Base-by-base conservation (phyloP, 2,888 invertebrate genomes). In the Drosophila formosana region DNA sequence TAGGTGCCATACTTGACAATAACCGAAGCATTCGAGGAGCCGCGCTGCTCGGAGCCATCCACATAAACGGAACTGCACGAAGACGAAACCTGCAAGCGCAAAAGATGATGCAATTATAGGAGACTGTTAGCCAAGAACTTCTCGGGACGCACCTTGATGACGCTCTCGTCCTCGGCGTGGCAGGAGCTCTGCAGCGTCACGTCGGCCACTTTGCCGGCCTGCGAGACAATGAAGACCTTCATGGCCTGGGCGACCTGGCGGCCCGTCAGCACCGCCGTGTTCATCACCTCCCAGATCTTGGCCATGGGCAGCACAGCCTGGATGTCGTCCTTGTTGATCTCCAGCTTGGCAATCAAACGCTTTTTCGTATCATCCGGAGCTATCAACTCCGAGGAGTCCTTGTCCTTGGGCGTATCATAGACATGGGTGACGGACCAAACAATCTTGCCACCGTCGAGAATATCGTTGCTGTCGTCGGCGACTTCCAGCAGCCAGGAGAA, bases 31-130 rank as follows among this genome's bases (percentile, higher is more conserved):
- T 98, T 98, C 41, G 97, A 97, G 0, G 98, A 98, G 13, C 98
- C 98, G 1, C 98, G 95, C 70, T 97, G 96, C 93, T 99, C 98
- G 5, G 98, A 97, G 0, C 98, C 98, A 92, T 98, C 98, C 30
- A 99, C 96, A 93, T 98, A 99, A 3, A 99, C 98, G 18, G 97
- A 97, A 84, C 98, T 98, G 93, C 99, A 99, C 4, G 98, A 98
- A 7, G 98, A 97, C 4, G 98, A 97, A 28, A 98, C 98, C 98
- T 98, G 53, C 25, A n/a, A 32, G 32, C 3, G 32, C 7, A 7
- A 32, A 32, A 9, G 11, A 5, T 4, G 3, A n/a, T 37, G 37
- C 32, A 32, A 37, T 37, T 37, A n/a, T 0, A 5, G 4, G 9
- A n/a, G 6, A 30, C 30, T 37, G 11, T 34, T 34, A 55, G 50